Evolutionary conservation across 2,888 invertebrate species (phyloP), one percentile per base, ranked within the genome.

Genomic region (Seira sanloemensis): DNA sequence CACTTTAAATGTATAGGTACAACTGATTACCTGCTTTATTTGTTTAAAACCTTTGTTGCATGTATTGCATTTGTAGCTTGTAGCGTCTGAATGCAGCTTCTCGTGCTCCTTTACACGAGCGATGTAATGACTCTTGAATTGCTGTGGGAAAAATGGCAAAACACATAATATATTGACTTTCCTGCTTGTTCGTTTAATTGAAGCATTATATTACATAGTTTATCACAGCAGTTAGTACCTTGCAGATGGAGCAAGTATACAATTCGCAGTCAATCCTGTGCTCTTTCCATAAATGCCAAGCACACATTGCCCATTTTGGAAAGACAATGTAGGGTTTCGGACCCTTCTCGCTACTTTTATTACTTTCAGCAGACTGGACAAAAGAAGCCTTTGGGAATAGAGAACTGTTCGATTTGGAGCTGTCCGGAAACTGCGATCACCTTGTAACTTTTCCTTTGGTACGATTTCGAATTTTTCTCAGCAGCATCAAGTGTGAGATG

Each of bases 251-350:
- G 91, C 97, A 97, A 1, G 94, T 93, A 72, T 94, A 95, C 66
- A 97, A 91, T 90, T 96, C 97, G 92, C 96, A 93, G 90, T 97
- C 96, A 9, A 94, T 91, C 88, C 93, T 91, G 91, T 95, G 95
- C 1, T 91, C 91, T 88, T 93, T 94, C 94, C 95, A 95, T 88
- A 95, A 91, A 91, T 96, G 96, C 86, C 93, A 91, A 5, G 94
- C 93, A 89, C 95, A 94, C 2, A 92, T 91, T 21, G 93, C 92
- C 96, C 96, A 96, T 78, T 93, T 92, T 0, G 91, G 90, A 86
- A 93, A 92, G n/a, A n/a, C n/a, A n/a, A n/a, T n/a, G n/a, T n/a
- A n/a, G n/a, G n/a, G n/a, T n/a, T n/a, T n/a, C n/a, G n/a, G n/a
- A n/a, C n/a, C n/a, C n/a, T n/a, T n/a, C n/a, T n/a, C n/a, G 12